Evolutionary conservation across 2,888 invertebrate species (phyloP), one percentile per base, ranked within the genome.

Genomic region (Tetragonula carbonaria): DNA sequence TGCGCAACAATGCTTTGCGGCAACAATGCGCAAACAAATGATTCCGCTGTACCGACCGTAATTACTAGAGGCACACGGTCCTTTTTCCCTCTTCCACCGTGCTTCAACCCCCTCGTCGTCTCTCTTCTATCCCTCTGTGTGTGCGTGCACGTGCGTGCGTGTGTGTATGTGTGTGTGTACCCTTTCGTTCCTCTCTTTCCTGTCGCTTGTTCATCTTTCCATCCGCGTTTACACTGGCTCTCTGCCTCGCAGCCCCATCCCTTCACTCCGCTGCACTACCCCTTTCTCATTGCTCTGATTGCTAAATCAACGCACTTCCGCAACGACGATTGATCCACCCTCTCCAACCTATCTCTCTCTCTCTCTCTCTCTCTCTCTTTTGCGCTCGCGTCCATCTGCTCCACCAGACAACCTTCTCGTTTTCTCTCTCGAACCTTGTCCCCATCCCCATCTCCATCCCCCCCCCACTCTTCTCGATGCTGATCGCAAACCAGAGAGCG

Each of bases 11-110:
- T 93, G 91, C 92, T 92, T 91, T 92, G 92, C 87, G 91, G 91
- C 91, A 92, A 92, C 92, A 93, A 92, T 92, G 90, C 90, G 88
- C 92, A 92, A 93, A 93, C 93, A 93, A 93, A 93, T 92, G 92
- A 93, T 92, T 91, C 91, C 88, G 87, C 90, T 91, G 91, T 90
- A 91, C 89, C 91, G 88, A 90, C 82, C 91, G 93, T 93, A 93
- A 93, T 93, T 93, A 93, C 92, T 88, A 87, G 85, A 80, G 87
- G 87, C 87, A 87, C 85, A 82, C 88, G 80, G 72, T 77, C 83
- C 80, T 81, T 85, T 81, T 74, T 77, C 80, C 78, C 78, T 70
- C 59, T 33, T 45, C 63, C 62, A 14, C 57, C 45, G 71, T 51
- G 21, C 21, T 21, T 14, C 53, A 53, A 16, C 18, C 62, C 23